phyloP scores from a whole-genome alignment of 2,797 vertebrate genomes.

The Bradypus variegatus region DNA sequence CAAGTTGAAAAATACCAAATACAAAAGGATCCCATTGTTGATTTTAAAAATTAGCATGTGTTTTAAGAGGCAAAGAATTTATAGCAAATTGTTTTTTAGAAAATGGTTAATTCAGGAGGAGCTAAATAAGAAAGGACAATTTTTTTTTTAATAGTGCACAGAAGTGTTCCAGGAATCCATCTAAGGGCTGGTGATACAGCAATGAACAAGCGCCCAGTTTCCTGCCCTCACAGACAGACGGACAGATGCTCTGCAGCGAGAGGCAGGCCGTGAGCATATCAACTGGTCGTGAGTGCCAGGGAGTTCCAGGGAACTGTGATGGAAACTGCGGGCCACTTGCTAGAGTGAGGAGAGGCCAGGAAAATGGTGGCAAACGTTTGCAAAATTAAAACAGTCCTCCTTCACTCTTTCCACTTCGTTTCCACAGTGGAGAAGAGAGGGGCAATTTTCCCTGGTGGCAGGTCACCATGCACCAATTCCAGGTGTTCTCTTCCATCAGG shows the following conservation, averaged over 20 bases:
- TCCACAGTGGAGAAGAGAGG: not conserved
- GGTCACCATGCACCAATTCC: rapidly evolving
- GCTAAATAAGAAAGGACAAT: not conserved
- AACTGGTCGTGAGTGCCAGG: rapidly evolving
- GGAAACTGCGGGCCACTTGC: no score
- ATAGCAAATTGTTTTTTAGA: not conserved
- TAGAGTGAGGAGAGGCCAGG: not conserved
- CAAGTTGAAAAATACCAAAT: not conserved
- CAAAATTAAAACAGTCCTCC: not conserved
- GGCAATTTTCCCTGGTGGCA: rapidly evolving
- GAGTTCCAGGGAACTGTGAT: no score
- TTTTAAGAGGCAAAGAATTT: not conserved
- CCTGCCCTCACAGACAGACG: rapidly evolving
- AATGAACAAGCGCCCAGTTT: rapidly evolving
- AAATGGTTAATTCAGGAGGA: not conserved
- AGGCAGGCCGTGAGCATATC: not conserved
- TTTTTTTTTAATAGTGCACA: not conserved
- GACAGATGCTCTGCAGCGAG: rapidly evolving
- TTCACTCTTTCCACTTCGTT: rapidly evolving
- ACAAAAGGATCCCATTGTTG: not conserved
- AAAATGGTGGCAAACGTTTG: not conserved
- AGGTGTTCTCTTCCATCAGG: no score
- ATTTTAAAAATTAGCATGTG: not conserved
- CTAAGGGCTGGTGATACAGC: not conserved
- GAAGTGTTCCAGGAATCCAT: not conserved